Evolutionary conservation across 2,113 vertebrate genomes (phyloP), one percentile per base, ranked within the genome.

Genomic region (Stictonetta naevosa): DNA sequence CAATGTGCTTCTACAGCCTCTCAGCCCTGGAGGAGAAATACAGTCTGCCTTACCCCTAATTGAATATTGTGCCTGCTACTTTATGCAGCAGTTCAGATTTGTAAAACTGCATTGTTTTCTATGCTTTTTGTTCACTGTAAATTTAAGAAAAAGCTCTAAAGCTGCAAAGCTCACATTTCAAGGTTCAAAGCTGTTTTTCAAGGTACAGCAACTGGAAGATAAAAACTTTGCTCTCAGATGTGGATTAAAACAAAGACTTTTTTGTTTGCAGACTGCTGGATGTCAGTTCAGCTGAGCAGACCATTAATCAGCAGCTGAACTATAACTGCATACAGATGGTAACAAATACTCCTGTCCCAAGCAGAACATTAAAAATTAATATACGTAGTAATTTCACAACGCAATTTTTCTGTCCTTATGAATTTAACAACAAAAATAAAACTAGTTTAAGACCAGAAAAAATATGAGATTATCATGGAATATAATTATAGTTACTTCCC

Each of bases 281-380:
- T 72, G 33, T 68, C 86, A 89, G 38, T 69, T 92, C 80, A 94
- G 58, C 74, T 85, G 62, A 95, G 69, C 58, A 95, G 42, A 89
- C 26, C 34, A 87, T 91, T 95, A 92, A 83, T 95, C 86, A 84
- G 50, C 77, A 94, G 50, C 64, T 64, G 86, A 88, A 91, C 50
- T 67, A 10, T 15, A 97, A 80, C 26, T 75, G 60, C 25, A 69
- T 16, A 77, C 53, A 88, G 63, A 96, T 81, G 64, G 46, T 68
- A 84, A 91, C 12, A 81, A 83, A 89, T 82, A 79, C 3, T 74
- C 29, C 72, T 67, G 52, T 79, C 38, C 94, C 14, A 86, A 75
- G 77, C 8, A 95, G 23, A 87, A 78, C 15, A 68, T 28, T 66
- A 38, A 89, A 81, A 81, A 74, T 55, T 68, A 88, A 22, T 42